These are phyloP conservation scores for Pedionomus torquatus DNA, from an alignment of 2,113 vertebrate genomes.

Conservation along the genomic window DNA sequence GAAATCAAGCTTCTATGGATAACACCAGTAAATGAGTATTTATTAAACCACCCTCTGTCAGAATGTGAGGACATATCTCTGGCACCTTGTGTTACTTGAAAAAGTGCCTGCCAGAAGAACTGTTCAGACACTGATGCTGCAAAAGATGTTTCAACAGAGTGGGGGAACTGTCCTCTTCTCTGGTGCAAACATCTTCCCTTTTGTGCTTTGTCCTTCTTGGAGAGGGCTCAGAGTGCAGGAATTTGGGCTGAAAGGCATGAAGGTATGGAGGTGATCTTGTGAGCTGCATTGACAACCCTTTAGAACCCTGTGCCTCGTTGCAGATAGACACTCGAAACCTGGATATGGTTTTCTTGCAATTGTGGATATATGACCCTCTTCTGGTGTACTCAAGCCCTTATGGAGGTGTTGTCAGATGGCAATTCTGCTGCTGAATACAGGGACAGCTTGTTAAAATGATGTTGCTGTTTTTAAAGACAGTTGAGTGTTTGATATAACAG, in stretches of 20 bases:
- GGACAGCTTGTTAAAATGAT: not conserved
- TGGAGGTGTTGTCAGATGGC: not conserved
- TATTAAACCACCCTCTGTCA: not conserved
- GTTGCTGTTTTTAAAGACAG: not conserved
- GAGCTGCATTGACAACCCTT: not conserved
- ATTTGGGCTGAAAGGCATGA: not conserved
- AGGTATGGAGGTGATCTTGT: not conserved
- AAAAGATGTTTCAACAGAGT: not conserved
- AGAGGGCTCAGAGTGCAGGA: not conserved
- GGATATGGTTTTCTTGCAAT: not conserved
- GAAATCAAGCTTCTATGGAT: not conserved
- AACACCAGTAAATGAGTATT: not conserved
- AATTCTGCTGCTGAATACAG: not conserved
- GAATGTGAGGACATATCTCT: not conserved
- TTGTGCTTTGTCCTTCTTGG: not conserved
- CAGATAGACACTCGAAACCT: not conserved
- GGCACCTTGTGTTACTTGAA: not conserved
- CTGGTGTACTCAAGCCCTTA: not conserved
- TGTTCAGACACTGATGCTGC: not conserved
- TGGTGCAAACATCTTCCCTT: rapidly evolving
- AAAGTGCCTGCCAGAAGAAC: not conserved
- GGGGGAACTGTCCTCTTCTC: not conserved
- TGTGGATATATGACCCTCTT: not conserved
- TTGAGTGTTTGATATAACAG: not conserved
- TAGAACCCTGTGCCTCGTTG: not conserved